A percentile compares a stretch with the other conserved stretches of the same genome.
Evolutionary conservation across 2,797 vertebrate species (phyloP).

Genomic region (Muscicapa comitata): DNA sequence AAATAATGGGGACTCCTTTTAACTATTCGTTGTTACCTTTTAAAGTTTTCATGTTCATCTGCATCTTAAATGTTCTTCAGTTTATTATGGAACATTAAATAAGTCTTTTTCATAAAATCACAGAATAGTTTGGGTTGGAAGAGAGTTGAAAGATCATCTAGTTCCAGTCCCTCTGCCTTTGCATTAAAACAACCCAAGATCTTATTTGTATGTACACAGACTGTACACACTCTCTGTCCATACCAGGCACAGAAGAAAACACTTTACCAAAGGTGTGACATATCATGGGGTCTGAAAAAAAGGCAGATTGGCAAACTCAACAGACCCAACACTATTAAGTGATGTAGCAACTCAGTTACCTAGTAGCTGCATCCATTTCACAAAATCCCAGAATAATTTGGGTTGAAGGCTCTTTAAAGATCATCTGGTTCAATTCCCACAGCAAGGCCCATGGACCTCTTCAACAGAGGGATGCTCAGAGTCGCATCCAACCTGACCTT

Average conservation of each 20-base stretch:
- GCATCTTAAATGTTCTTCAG: neutral
- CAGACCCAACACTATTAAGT: neutral
- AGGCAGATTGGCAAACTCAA: neutral
- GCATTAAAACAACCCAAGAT: neutral
- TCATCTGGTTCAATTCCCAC: neutral
- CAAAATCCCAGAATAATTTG: neutral
- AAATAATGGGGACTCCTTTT: neutral
- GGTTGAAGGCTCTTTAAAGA: neutral
- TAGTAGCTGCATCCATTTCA: neutral
- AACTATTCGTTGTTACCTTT: neutral
- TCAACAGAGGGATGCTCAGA: neutral
- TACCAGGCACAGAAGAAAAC: neutral
- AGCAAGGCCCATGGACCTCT: neutral
- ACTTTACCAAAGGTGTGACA: neutral
- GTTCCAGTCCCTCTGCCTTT: neutral
- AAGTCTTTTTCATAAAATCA: neutral
- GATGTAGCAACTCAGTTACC: neutral
- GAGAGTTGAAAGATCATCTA: neutral
- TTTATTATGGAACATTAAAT: neutral
- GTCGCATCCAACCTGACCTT: neutral
- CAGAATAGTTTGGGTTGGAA: neutral
- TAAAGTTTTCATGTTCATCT: neutral
- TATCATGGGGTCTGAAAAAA: neutral
- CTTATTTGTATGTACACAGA: fast-evolving
- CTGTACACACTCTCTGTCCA: neutral